A percentile compares a stretch with the other conserved stretches of the same genome.
Conservation (phyloP, 2,797 vertebrate genomes). For the Spondyliosoma cantharus region DNA sequence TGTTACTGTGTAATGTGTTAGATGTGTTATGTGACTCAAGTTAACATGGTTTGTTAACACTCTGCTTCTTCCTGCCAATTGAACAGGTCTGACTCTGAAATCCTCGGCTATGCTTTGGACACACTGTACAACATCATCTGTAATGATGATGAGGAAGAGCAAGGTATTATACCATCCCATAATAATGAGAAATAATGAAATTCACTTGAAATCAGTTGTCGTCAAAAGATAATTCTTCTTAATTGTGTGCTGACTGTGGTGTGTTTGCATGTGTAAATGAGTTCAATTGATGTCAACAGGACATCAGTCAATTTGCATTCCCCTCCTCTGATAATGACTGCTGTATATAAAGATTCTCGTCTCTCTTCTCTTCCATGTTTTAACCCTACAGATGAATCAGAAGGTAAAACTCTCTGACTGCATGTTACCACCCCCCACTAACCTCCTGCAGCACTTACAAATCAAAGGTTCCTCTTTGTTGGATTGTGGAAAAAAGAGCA, state of each 20-base stretch:
- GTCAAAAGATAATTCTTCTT: constrained; percentile 4
- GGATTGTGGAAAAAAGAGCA: constrained; percentile 38
- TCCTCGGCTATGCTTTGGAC: constrained; percentile 98
- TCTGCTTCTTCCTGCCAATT: background rate
- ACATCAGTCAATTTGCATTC: constrained; percentile 43
- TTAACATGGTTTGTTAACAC: constrained; percentile 7
- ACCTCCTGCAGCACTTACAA: constrained; percentile 53
- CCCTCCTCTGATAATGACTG: constrained; percentile 55
- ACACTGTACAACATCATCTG: constrained; percentile 97
- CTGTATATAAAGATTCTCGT: constrained; percentile 73
- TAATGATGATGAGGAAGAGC: constrained; percentile 96
- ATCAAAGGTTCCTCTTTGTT: constrained; percentile 30
- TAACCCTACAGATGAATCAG: constrained; percentile 95
- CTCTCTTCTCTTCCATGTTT: constrained; percentile 89
- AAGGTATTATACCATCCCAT: constrained; percentile 83
- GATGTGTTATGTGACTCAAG: background rate
- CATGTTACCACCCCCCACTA: constrained; percentile 68
- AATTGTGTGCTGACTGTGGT: constrained; percentile 15
- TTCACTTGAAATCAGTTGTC: background rate
- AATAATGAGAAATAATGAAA: background rate
- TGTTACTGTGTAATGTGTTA: background rate
- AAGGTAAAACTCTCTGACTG: constrained; percentile 93
- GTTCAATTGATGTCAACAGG: constrained; percentile 32
- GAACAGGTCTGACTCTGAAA: constrained; percentile 97
- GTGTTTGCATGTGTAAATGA: constrained; percentile 54